These are phyloP conservation scores for Luehdorfia chinensis DNA, from an alignment of 1,140 invertebrate species.

Conservation along the genomic window DNA sequence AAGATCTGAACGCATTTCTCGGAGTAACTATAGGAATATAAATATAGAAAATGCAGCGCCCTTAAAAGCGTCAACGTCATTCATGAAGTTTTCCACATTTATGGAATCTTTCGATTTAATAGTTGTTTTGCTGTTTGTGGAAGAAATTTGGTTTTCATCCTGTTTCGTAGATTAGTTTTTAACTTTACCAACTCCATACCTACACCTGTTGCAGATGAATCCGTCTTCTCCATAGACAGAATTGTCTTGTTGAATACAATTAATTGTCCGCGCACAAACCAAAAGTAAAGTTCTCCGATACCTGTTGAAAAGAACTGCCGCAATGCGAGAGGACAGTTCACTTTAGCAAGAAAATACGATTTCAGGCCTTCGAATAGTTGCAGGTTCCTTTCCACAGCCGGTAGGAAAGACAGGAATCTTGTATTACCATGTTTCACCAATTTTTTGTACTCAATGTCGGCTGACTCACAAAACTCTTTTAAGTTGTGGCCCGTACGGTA, in stretches of 20 bases:
- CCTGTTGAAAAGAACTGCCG: slow-evolving; percentile 16
- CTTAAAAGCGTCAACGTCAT: too few relatives aligned
- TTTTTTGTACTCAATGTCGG: slow-evolving; percentile 17
- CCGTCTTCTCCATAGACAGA: slow-evolving; percentile 8
- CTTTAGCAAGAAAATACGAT: slow-evolving; percentile 18
- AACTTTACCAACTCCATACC: slow-evolving; percentile 16
- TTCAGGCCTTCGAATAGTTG: slow-evolving; percentile 13
- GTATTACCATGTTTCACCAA: slow-evolving; percentile 9
- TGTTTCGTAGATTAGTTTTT: slow-evolving; percentile 6
- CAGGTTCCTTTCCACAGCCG: slow-evolving; percentile 14
- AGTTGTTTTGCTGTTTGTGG: too few relatives aligned
- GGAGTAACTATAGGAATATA: too few relatives aligned
- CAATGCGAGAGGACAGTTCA: slow-evolving; percentile 14
- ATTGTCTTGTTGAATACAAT: slow-evolving; percentile 13
- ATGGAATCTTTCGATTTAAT: too few relatives aligned
- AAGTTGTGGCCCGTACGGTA: slow-evolving; percentile 13
- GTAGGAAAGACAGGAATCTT: too few relatives aligned
- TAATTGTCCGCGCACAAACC: slow-evolving; percentile 11
- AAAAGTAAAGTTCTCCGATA: slow-evolving; percentile 18
- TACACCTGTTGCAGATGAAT: slow-evolving; percentile 7
- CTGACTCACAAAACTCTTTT: slow-evolving; percentile 19
- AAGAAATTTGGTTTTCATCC: too few relatives aligned
- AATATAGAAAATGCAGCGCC: too few relatives aligned
- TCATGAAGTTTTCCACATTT: too few relatives aligned
- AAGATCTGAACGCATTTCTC: too few relatives aligned